phyloP scores from a whole-genome alignment of 1,140 invertebrate genomes.

The Psilanteris sp. region DNA sequence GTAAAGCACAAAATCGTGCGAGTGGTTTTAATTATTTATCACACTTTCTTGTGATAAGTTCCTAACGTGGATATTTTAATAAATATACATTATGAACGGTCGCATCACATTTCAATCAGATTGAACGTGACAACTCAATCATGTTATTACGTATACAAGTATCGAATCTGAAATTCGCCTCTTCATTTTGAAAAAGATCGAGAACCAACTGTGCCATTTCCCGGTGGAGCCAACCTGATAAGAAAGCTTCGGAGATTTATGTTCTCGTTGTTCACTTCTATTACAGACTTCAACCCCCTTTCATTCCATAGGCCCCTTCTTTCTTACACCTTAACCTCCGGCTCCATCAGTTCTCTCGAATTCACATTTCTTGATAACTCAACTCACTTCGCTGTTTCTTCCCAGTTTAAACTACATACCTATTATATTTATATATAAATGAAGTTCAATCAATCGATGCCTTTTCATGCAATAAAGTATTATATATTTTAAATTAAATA shows the following conservation, averaged over 20 bases:
- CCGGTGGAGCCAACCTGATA: slow-evolving; percentile 64
- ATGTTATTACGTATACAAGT: slow-evolving; percentile 41
- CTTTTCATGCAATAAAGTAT: no score
- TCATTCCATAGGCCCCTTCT: slow-evolving; percentile 28
- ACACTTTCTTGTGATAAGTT: no score
- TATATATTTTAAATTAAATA: no score
- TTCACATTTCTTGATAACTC: slow-evolving; percentile 55
- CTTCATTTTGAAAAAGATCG: slow-evolving; percentile 70
- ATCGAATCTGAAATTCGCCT: slow-evolving; percentile 68
- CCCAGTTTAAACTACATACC: slow-evolving; percentile 8
- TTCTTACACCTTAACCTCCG: slow-evolving; percentile 53
- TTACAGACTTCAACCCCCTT: slow-evolving; percentile 38
- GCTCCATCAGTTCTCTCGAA: slow-evolving; percentile 50
- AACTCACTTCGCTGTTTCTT: slow-evolving; percentile 46
- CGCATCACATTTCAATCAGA: slow-evolving; percentile 26
- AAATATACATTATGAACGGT: slow-evolving; percentile 15
- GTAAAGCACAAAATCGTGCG: no score
- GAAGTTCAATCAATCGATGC: no score
- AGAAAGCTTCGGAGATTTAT: slow-evolving; percentile 73
- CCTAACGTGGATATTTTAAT: slow-evolving; percentile 15
- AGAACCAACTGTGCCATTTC: slow-evolving; percentile 63
- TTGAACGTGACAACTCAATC: slow-evolving; percentile 31
- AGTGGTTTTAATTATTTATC: no score
- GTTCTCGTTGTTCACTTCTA: slow-evolving; percentile 69
- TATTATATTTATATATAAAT: slow-evolving; percentile 10